phyloP scores from a whole-genome alignment of 2,113 vertebrate genomes.

The Pimephales promelas region DNA sequence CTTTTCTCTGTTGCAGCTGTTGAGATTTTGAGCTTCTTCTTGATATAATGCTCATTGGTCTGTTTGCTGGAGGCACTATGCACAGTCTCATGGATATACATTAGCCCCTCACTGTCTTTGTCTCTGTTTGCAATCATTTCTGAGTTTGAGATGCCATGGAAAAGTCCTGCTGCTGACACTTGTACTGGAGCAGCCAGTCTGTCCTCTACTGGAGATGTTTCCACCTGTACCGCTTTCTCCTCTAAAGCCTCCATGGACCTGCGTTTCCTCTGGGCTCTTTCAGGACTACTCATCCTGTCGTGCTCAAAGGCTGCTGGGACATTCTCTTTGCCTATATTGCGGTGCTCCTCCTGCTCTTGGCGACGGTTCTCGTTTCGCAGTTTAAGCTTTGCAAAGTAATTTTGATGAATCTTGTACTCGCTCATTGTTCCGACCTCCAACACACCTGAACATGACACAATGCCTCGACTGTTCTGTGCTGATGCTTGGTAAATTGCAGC shows the following conservation, averaged over 20 bases:
- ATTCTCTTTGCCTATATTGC: constrained; percentile 75
- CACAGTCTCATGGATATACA: constrained; percentile 72
- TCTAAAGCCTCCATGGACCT: constrained; percentile 68
- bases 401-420: constrained; percentile 93
- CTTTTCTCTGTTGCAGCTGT: constrained; percentile 65
- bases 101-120: constrained; percentile 63
- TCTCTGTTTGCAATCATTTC: constrained; percentile 71
- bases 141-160: constrained; percentile 32
- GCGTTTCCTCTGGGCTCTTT: constrained; percentile 82
- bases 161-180: not conserved
- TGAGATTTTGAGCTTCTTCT: constrained; percentile 86
- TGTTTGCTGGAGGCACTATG: constrained; percentile 64
- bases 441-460: constrained; percentile 93
- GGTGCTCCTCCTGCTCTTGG: constrained; percentile 81
- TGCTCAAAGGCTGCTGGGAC: constrained; percentile 55
- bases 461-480: constrained; percentile 91
- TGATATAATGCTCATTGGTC: constrained; percentile 74
- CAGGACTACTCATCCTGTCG: constrained; percentile 75
- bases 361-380: constrained; percentile 86
- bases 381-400: constrained; percentile 91
- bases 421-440: constrained; percentile 95
- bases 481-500: constrained; percentile 97
- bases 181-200: not conserved
- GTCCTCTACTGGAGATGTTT: constrained; percentile 57
- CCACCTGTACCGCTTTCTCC: constrained; percentile 53